Conservation (phyloP, 1,140 invertebrate genomes). For the Adoxophyes honmai region DNA sequence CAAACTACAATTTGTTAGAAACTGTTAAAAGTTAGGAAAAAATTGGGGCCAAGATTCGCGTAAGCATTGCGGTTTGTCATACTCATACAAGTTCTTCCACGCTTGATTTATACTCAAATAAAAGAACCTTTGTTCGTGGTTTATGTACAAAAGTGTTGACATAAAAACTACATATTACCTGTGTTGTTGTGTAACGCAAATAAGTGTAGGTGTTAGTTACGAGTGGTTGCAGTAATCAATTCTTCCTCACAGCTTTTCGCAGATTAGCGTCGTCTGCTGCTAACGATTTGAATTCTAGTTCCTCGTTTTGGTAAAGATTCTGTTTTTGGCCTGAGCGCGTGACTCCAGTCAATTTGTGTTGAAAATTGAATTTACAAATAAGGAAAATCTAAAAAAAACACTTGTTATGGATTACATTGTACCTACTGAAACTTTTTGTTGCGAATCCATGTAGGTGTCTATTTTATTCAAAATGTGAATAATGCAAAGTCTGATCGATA, state of each 20-base stretch:
- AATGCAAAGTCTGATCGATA: no score
- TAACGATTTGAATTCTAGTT: slow-evolving; percentile 6
- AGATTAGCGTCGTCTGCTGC: slow-evolving; percentile 14
- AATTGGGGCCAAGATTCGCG: not conserved
- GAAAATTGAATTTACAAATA: not conserved
- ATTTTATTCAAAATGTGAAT: no score
- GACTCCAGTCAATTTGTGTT: not conserved
- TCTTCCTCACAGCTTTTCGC: slow-evolving; percentile 30
- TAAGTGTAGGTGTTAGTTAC: slow-evolving; percentile 28
- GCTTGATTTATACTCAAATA: slow-evolving; percentile 20
- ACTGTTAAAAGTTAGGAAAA: not conserved
- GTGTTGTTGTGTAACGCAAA: slow-evolving; percentile 28
- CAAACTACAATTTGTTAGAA: no score
- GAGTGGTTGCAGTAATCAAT: slow-evolving; percentile 32
- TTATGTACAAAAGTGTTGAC: slow-evolving; percentile 27
- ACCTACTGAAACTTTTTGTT: no score
- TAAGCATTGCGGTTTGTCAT: not conserved
- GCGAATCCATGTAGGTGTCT: no score
- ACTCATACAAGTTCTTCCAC: slow-evolving; percentile 27
- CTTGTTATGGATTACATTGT: no score
- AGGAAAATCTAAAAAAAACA: not conserved
- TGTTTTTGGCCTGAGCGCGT: not conserved
- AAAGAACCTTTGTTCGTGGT: slow-evolving; percentile 21
- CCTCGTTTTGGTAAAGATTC: slow-evolving; percentile 15
- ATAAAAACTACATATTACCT: slow-evolving; percentile 25